phyloP scores from a whole-genome alignment of 2,113 vertebrate genomes.

The Oreotrochilus melanogaster region DNA sequence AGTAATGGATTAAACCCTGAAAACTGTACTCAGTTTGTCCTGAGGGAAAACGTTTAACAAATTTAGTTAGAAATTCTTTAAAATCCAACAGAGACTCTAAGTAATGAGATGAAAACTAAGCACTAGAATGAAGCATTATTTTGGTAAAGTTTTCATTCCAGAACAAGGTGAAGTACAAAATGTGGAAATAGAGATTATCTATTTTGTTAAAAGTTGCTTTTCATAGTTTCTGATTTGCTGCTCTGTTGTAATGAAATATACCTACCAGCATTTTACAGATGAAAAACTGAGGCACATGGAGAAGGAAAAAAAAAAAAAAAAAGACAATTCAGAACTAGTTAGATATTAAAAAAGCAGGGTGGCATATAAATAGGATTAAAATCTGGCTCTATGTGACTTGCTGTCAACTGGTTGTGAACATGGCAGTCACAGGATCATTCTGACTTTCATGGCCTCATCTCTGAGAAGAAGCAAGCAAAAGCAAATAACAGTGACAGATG shows the following conservation, averaged over 20 bases:
- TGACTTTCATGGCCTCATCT: not conserved
- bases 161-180: not conserved
- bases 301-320: not conserved
- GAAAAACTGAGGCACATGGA: not conserved
- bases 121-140: not conserved
- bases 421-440: not conserved
- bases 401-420: not conserved
- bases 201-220: not conserved
- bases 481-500: not conserved
- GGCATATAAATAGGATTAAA: not conserved
- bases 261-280: not conserved
- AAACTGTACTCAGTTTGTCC: constrained; percentile 8
- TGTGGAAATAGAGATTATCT: not conserved
- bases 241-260: not conserved
- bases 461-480: not conserved
- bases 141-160: not conserved
- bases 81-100: constrained; percentile 24
- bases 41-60: not conserved
- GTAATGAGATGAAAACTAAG: constrained; percentile 9
- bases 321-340: not conserved
- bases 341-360: not conserved
- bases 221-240: not conserved
- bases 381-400: not conserved
- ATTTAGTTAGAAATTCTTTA: constrained; percentile 32
- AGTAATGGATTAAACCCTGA: not conserved